phyloP scores from a whole-genome alignment of 2,888 invertebrate genomes.

The Rotaria magnacalcarata region DNA sequence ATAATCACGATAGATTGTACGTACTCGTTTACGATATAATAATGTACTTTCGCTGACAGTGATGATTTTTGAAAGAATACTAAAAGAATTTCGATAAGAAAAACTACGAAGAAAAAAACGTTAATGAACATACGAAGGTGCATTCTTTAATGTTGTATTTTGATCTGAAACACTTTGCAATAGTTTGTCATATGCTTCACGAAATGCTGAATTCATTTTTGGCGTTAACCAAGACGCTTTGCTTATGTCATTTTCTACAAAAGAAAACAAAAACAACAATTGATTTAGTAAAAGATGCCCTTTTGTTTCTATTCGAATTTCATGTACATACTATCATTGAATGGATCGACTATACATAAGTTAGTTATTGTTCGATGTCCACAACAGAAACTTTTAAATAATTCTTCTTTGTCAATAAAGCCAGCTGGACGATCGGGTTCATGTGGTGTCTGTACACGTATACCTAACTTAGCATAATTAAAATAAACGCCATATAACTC shows the following conservation, averaged over 20 bases:
- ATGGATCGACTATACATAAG: conserved; percentile 93
- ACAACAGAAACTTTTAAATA: conserved; percentile 82
- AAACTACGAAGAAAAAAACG: not conserved
- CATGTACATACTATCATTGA: conserved; percentile 67
- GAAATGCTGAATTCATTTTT: conserved; percentile 2
- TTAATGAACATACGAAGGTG: not conserved
- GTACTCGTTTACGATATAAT: not conserved
- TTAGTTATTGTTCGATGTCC: conserved; percentile 78
- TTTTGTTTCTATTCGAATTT: not conserved
- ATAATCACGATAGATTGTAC: conserved; percentile 8
- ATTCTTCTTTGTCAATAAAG: conserved; percentile 85
- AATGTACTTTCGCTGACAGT: not conserved
- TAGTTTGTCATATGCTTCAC: conserved; percentile 25
- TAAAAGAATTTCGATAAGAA: not conserved
- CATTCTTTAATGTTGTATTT: conserved; percentile 20
- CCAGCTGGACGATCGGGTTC: conserved; percentile 68
- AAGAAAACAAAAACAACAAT: no score
- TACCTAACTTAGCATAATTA: conserved; percentile 82
- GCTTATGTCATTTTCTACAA: conserved; percentile 23
- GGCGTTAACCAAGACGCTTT: conserved; percentile 5
- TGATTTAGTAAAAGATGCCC: no score
- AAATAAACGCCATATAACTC: conserved; percentile 93
- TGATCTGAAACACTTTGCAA: not conserved
- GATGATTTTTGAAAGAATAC: not conserved
- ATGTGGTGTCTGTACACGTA: conserved; percentile 74